Evolutionary conservation across 1,140 invertebrate genomes (phyloP).

Genomic region (Hermetia illucens): DNA sequence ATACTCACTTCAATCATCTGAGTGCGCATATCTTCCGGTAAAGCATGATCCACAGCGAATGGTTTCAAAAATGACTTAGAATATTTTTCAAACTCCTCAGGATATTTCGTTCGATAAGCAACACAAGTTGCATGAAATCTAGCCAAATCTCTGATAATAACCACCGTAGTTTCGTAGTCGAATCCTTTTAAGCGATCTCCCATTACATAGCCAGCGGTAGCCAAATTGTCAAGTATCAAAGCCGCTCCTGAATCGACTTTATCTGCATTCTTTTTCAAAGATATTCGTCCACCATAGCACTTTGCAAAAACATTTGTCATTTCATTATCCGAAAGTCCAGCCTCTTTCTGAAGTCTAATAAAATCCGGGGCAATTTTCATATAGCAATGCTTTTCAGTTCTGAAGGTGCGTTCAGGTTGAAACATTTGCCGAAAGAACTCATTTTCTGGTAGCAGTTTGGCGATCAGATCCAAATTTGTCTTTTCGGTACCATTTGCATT

Average conservation of each 20-base stretch:
- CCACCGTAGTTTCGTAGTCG: conserved; percentile 32
- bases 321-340: conserved; percentile 24
- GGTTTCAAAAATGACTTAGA: conserved; percentile 24
- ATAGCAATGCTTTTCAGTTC: conserved; percentile 43
- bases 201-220: conserved; percentile 31
- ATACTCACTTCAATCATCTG: too few relatives aligned
- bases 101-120: conserved; percentile 35
- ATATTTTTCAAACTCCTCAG: conserved; percentile 32
- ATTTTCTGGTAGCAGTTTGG: conserved; percentile 42
- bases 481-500: conserved; percentile 13
- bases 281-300: conserved; percentile 38
- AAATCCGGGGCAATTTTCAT: conserved; percentile 33
- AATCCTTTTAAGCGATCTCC: conserved; percentile 34
- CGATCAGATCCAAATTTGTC: conserved; percentile 34
- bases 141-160: conserved; percentile 35
- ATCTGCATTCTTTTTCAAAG: conserved; percentile 22
- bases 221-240: conserved; percentile 42
- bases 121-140: conserved; percentile 42
- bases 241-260: conserved; percentile 39
- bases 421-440: conserved; percentile 38
- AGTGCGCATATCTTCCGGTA: too few relatives aligned
- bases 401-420: conserved; percentile 39
- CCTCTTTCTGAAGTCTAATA: conserved; percentile 33
- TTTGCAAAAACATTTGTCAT: conserved; percentile 33
- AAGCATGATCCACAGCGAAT: too few relatives aligned